These are phyloP conservation scores for Mobula hypostoma DNA, from an alignment of 2,113 vertebrate species.

Conservation along the genomic window DNA sequence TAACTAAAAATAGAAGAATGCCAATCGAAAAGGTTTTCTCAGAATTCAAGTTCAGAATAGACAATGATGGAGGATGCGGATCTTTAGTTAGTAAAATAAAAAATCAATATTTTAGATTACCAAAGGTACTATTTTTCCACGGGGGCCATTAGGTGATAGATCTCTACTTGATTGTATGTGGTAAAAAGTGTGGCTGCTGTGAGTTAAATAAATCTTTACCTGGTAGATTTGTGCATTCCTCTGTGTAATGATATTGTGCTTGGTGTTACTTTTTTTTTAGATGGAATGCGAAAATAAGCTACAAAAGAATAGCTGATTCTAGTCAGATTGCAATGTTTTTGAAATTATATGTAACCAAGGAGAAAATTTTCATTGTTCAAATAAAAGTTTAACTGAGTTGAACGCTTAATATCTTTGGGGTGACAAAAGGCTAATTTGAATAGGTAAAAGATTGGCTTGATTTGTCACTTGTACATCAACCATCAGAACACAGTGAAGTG, in stretches of 20 bases:
- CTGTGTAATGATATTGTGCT: constrained; percentile 9
- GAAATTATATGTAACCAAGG: not conserved
- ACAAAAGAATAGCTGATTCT: not conserved
- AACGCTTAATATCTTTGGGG: too few species aligned
- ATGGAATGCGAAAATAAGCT: not conserved
- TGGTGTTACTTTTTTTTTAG: not conserved
- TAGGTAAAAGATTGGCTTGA: too few species aligned
- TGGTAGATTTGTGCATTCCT: not conserved
- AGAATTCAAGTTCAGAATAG: not conserved
- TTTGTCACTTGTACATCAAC: too few species aligned
- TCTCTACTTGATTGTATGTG: not conserved
- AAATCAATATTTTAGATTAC: not conserved
- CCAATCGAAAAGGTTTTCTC: not conserved
- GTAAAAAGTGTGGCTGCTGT: not conserved
- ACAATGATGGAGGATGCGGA: not conserved
- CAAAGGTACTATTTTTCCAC: not conserved
- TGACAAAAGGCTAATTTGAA: not conserved
- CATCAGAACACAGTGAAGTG: too few species aligned
- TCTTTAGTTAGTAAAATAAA: not conserved
- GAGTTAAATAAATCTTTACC: not conserved
- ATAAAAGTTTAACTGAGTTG: not conserved
- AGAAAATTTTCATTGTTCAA: not conserved
- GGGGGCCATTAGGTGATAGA: not conserved
- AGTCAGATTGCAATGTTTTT: not conserved
- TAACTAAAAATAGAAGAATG: not conserved